Percentiles rank a stretch among this genome's conserved stretches.
These are phyloP conservation scores for Cerceris ruficornis DNA, from an alignment of 2,888 invertebrate genomes.

Conservation along the genomic window DNA sequence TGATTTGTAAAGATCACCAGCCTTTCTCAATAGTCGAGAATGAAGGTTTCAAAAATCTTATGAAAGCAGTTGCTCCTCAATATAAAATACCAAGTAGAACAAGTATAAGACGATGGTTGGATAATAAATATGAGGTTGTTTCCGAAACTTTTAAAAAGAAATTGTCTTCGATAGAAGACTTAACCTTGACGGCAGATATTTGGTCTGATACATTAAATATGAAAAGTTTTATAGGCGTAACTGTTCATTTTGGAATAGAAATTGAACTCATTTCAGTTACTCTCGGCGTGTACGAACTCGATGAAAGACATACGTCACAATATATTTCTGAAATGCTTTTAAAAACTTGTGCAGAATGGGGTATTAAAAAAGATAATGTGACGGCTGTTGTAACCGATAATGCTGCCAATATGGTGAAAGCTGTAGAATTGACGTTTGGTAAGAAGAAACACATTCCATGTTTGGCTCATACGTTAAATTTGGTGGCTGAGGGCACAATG, in stretches of 20 bases:
- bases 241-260: constrained; percentile 11
- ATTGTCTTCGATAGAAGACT: too few species aligned
- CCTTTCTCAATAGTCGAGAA: constrained; percentile 44
- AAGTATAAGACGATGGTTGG: not conserved
- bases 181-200: constrained; percentile 7
- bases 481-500: constrained; percentile 68
- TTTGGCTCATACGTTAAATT: constrained; percentile 75
- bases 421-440: constrained; percentile 21
- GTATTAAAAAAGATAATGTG: constrained; percentile 4
- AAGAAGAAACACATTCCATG: constrained; percentile 48
- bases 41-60: constrained; percentile 44
- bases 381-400: constrained; percentile 25
- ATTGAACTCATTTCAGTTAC: constrained; percentile 7
- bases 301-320: constrained; percentile 15
- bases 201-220: constrained; percentile 22
- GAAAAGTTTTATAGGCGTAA: constrained; percentile 17
- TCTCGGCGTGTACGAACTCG: constrained; percentile 19
- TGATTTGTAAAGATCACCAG: constrained; percentile 50
- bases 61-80: constrained; percentile 31
- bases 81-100: constrained; percentile 31
- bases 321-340: too few species aligned
- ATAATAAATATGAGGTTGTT: too few species aligned
- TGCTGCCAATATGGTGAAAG: constrained; percentile 27
- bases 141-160: too few species aligned
- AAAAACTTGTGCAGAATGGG: too few species aligned